Base-by-base conservation (phyloP, 2,113 vertebrate species). In the Saiga tatarica region DNA sequence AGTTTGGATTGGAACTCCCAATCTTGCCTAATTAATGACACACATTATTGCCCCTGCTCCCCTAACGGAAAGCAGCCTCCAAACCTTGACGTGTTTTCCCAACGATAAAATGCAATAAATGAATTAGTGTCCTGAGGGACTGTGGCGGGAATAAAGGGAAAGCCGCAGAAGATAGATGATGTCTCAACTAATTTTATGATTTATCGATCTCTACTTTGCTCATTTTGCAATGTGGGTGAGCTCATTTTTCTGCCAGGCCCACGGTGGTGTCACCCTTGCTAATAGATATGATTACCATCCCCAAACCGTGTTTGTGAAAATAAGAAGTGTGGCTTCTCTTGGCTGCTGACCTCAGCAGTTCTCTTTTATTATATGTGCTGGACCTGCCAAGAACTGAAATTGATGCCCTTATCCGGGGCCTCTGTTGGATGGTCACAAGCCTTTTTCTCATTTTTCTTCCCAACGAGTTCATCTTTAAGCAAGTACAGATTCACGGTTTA, bases 131-230 rank as follows among this genome's bases (percentile, higher is more conserved):
- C 98, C 98, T 93, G 23, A 87, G 98, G 97, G 98, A 98, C 83
- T 62, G 2, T 39, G 82, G 95, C 14, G 1, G 87, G 96, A 96
- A 98, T 87, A 74, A 96, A 98, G 95, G 95, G 83, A 97, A 96
- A 98, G 89, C 96, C 47, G 33, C 19, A 8, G 95, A 98, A 99
- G 98, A 99, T 90, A 98, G 98, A 99, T 97, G 96, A 99, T 98
- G 97, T 99, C 98, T 99, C 98, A 98, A 98, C 98, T 99, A 99
- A 99, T 98, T 98, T 98, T 98, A 97, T 98, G 98, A 99, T 99
- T 98, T 98, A 99, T 98, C 90, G 98, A 98, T 98, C 97, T 95
- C 95, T 90, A 92, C 95, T 98, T 97, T 83, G 90, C 89, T 98
- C 97, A 96, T 98, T 98, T 97, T 97, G 95, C 96, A 97, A 94